Percentiles rank a stretch among this genome's conserved stretches.
Conservation (phyloP, 1,140 invertebrate genomes). For the Scaptomyza montana region DNA sequence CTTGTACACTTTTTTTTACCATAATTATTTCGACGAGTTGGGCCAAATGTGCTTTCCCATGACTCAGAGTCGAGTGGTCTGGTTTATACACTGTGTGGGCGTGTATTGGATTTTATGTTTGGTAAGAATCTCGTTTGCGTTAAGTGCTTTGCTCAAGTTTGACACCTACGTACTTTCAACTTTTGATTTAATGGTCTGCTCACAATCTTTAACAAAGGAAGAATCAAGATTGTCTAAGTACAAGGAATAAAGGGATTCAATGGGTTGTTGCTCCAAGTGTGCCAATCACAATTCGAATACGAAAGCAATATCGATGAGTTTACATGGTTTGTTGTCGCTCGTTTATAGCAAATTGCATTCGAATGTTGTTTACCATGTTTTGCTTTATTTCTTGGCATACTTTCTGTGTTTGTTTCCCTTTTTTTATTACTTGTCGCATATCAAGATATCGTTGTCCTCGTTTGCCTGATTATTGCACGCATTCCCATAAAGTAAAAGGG, state of each 20-base stretch:
- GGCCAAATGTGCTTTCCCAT: conserved; percentile 14
- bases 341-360: conserved; percentile 61
- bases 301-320: conserved; percentile 57
- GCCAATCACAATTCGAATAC: conserved; percentile 49
- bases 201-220: conserved; percentile 30
- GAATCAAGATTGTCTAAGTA: neutral
- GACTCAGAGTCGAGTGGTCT: neutral
- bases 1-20: conserved; percentile 32
- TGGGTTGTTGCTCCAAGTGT: neutral
- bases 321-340: conserved; percentile 31
- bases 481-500: conserved; percentile 18
- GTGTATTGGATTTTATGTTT: conserved; percentile 15
- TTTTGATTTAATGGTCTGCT: conserved; percentile 42
- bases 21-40: conserved; percentile 9
- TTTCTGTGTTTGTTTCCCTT: conserved; percentile 31
- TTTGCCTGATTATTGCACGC: conserved; percentile 23
- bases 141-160: conserved; percentile 52
- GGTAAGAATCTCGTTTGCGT: conserved; percentile 37
- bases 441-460: conserved; percentile 35
- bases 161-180: conserved; percentile 48
- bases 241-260: neutral
- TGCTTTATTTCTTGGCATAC: conserved; percentile 58
- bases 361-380: conserved; percentile 37
- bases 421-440: conserved; percentile 36
- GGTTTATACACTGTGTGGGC: neutral